A percentile compares a stretch with the other conserved stretches of the same genome.
Conservation (phyloP, 2,888 invertebrate species). For the Hydraecia micacea region DNA sequence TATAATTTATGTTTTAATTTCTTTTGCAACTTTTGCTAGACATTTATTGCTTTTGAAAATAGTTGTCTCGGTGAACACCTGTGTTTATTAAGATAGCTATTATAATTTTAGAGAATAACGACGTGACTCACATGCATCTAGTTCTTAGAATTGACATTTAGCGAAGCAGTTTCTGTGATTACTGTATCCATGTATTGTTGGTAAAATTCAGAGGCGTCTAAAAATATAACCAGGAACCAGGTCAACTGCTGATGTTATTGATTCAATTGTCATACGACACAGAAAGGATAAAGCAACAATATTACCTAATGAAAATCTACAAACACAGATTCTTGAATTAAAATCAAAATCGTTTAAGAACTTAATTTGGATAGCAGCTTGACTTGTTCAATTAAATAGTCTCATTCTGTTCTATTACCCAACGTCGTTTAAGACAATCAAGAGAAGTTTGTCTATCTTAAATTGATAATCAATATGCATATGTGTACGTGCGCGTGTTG, state of each 20-base stretch:
- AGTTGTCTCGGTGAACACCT: conserved; percentile 66
- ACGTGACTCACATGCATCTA: conserved; percentile 49
- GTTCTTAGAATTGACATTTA: conserved; percentile 48
- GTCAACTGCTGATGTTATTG: conserved; percentile 8
- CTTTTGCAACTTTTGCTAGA: conserved; percentile 44
- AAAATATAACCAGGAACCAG: conserved; percentile 4
- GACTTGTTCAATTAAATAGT: conserved; percentile 16
- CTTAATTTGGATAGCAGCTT: conserved; percentile 10
- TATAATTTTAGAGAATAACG: conserved; percentile 39
- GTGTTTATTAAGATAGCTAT: conserved; percentile 53
- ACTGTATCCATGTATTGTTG: not conserved
- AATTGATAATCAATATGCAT: conserved; percentile 59
- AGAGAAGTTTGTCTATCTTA: conserved; percentile 45
- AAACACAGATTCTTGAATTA: not conserved
- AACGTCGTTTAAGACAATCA: conserved; percentile 44
- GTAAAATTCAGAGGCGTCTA: conserved; percentile 11
- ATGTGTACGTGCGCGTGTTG: conserved; percentile 42
- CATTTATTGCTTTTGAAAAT: conserved; percentile 50
- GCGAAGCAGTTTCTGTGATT: conserved; percentile 20
- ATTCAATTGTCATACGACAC: conserved; percentile 15
- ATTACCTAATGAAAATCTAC: not conserved
- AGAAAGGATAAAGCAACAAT: conserved; percentile 8
- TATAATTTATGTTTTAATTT: conserved; percentile 52
- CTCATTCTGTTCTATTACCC: conserved; percentile 25
- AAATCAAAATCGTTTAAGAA: not conserved